Evolutionary conservation across 2,888 invertebrate genomes (phyloP), one percentile per base, ranked within the genome.

Genomic region (Scaptomyza caliginosa): DNA sequence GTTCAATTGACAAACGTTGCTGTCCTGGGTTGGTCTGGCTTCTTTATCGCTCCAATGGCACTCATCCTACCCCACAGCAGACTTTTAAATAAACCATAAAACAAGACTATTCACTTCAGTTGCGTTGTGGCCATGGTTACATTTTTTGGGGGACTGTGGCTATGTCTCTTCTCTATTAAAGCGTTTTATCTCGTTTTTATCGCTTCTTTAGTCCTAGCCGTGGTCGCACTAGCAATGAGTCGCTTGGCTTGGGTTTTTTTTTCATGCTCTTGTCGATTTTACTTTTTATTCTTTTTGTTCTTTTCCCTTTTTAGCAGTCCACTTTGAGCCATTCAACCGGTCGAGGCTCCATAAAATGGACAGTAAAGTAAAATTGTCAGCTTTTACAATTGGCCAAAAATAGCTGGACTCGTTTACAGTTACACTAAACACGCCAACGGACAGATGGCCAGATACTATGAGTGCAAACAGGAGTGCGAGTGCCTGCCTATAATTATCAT

Each of bases 21-120:
- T 56, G 55, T n/a, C 34, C 45, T 10, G 50, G 54, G 24, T n/a
- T 23, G 40, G 28, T 6, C 42, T 64, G 69, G 73, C 71, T 70
- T 65, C 62, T 72, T 69, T 79, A 75, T 78, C 65, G 71, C 58
- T 55, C 56, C 67, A 54, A 39, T 56, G 52, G n/a, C 42, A 34
- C 17, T 34, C 58, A 17, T 26, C 42, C 67, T 43, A 36, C 45
- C 62, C 66, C 34, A 34, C 50, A 46, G 66, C 65, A 48, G 67
- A 79, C 79, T 82, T 83, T 84, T 79, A 84, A 84, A 87, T 85
- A 87, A 84, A 84, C 83, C 82, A 82, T 87, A 84, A 84, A 84
- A 84, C 83, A 84, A 70, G 85, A 79, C 83, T 85, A 84, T 87
- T 83, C 79, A 84, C 83, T 84, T 85, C 83, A 85, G 87, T 85